phyloP scores from a whole-genome alignment of 2,797 vertebrate genomes.

The Poecile montanus region DNA sequence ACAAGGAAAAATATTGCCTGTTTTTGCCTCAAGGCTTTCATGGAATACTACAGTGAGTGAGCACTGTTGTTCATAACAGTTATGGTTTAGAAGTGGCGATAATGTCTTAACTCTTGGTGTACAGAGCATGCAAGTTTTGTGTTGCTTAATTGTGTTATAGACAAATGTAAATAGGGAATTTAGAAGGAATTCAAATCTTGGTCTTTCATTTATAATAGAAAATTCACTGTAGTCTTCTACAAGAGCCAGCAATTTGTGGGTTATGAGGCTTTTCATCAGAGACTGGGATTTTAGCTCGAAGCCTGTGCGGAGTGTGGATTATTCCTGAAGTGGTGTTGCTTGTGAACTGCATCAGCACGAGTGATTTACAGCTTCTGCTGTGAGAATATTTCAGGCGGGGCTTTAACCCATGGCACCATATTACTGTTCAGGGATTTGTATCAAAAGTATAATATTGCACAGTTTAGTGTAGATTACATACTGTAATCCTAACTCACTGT shows the following conservation, averaged over 20 bases:
- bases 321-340: conserved; percentile 20
- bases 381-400: not conserved
- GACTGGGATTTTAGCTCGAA: conserved; percentile 12
- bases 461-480: not conserved
- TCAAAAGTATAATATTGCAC: not conserved
- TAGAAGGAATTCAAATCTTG: not conserved
- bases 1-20: not conserved
- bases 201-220: not conserved
- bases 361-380: not conserved
- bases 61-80: not conserved
- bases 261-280: not conserved
- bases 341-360: not conserved
- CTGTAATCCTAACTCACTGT: not conserved
- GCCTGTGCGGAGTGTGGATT: not conserved
- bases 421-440: not conserved
- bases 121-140: not conserved
- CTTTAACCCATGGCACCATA: not conserved
- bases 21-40: not conserved
- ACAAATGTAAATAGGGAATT: not conserved
- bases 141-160: not conserved
- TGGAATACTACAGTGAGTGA: not conserved
- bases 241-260: not conserved
- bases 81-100: not conserved
- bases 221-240: not conserved
- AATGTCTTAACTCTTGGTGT: not conserved